Percentiles rank a stretch among this genome's conserved stretches.
These are phyloP conservation scores for Syngnathus rostellatus DNA, from an alignment of 2,797 vertebrate genomes.

Conservation along the genomic window DNA sequence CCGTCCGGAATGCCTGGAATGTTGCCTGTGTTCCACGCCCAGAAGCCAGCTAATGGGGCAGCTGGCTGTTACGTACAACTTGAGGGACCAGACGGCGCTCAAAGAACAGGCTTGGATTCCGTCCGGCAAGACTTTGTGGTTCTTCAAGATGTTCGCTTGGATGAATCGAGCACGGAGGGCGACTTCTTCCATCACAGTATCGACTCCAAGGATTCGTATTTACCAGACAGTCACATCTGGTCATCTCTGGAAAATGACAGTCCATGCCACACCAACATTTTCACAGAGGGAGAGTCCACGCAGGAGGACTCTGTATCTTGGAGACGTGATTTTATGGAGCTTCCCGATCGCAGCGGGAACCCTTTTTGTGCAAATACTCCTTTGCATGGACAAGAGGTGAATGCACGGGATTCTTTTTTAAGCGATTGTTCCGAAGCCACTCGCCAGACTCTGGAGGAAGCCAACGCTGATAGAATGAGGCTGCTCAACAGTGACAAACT, in stretches of 20 bases:
- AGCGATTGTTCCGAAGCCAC: slow-evolving; percentile 56
- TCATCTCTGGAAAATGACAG: slow-evolving; percentile 76
- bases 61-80: slow-evolving; percentile 90
- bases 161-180: slow-evolving; percentile 83
- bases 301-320: slow-evolving; percentile 69
- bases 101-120: slow-evolving; percentile 49
- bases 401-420: slow-evolving; percentile 57
- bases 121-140: slow-evolving; percentile 65
- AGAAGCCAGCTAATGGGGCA: slow-evolving; percentile 79
- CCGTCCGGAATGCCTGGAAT: slow-evolving; percentile 73
- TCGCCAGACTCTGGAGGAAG: slow-evolving; percentile 34
- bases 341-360: slow-evolving; percentile 71
- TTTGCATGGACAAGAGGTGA: slow-evolving; percentile 30
- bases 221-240: slow-evolving; percentile 74
- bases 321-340: slow-evolving; percentile 67
- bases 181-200: slow-evolving; percentile 82
- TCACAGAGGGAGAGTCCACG: slow-evolving; percentile 70
- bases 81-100: slow-evolving; percentile 69
- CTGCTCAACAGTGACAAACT: slow-evolving; percentile 74
- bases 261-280: slow-evolving; percentile 76
- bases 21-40: slow-evolving; percentile 88
- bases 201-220: slow-evolving; percentile 77
- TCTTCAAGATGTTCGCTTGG: slow-evolving; percentile 75
- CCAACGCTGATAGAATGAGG: slow-evolving; percentile 47
- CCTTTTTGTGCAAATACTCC: slow-evolving; percentile 42